Evolutionary conservation across 2,888 invertebrate species (phyloP).

Genomic region (Pomacea canaliculata): DNA sequence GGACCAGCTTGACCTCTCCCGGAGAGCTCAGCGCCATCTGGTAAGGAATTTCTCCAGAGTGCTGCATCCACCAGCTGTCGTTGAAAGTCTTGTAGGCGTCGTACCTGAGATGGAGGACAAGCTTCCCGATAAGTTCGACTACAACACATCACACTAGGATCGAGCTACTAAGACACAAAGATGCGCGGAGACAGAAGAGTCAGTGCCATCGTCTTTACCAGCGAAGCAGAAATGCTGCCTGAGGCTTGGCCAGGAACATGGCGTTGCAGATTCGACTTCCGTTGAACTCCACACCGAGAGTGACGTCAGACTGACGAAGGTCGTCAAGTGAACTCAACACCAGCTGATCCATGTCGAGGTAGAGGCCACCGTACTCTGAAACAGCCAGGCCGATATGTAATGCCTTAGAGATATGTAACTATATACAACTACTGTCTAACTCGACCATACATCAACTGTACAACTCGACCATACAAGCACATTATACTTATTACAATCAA

Average conservation of each 20-base stretch:
- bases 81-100: neutral
- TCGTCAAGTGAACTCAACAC: neutral
- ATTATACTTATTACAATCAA: no score
- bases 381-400: neutral
- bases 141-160: neutral
- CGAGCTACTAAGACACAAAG: neutral
- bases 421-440: no score
- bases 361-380: neutral
- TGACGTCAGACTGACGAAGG: neutral
- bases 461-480: no score
- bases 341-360: neutral
- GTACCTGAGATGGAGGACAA: neutral
- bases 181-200: neutral
- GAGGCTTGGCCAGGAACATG: neutral
- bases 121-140: neutral
- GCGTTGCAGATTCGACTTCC: neutral
- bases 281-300: neutral
- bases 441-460: no score
- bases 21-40: neutral
- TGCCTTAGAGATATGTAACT: no score
- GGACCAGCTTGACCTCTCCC: neutral
- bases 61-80: slow-evolving; percentile 4
- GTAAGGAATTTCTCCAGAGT: neutral
- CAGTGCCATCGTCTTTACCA: neutral
- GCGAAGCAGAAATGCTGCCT: neutral